These are phyloP conservation scores for Dioctria linearis DNA, from an alignment of 2,888 invertebrate genomes.

Conservation along the genomic window DNA sequence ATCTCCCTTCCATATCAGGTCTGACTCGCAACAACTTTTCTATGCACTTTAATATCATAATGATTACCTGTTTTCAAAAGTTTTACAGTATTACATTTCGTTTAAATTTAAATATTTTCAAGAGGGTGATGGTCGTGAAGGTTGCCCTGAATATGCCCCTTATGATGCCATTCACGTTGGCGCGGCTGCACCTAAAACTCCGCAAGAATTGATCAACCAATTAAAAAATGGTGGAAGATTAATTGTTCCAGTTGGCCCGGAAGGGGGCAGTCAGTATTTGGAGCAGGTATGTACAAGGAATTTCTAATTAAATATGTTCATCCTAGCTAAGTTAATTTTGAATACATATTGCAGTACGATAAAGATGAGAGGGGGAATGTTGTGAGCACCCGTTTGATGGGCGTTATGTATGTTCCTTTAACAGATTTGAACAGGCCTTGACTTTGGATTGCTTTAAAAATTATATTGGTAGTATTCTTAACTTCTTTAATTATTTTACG, in stretches of 20 bases:
- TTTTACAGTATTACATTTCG: neutral
- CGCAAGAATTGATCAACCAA: conserved; percentile 77
- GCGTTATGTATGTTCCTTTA: conserved; percentile 96
- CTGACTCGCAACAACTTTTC: too few relatives aligned
- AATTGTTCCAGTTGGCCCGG: conserved; percentile 91
- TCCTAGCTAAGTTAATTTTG: conserved; percentile 20
- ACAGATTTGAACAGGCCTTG: conserved; percentile 80
- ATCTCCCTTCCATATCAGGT: too few relatives aligned
- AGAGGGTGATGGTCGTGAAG: conserved; percentile 93
- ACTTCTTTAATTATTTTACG: conserved; percentile 9
- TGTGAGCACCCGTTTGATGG: conserved; percentile 85
- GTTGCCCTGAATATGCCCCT: conserved; percentile 82
- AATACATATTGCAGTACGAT: conserved; percentile 79
- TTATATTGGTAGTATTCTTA: conserved; percentile 8
- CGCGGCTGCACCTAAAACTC: conserved; percentile 86
- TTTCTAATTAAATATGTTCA: neutral
- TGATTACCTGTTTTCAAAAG: neutral
- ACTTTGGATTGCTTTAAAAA: conserved; percentile 61
- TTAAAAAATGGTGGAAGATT: conserved; percentile 82
- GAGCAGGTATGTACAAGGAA: conserved; percentile 74
- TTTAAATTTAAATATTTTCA: conserved; percentile 21
- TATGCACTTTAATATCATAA: neutral
- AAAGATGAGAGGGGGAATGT: conserved; percentile 87
- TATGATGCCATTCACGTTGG: conserved; percentile 96
- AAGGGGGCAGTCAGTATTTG: conserved; percentile 88